Percentiles rank a stretch among this genome's conserved stretches.
These are phyloP conservation scores for Lordiphosa andalusiaca DNA, from an alignment of 2,888 invertebrate species.

Conservation along the genomic window DNA sequence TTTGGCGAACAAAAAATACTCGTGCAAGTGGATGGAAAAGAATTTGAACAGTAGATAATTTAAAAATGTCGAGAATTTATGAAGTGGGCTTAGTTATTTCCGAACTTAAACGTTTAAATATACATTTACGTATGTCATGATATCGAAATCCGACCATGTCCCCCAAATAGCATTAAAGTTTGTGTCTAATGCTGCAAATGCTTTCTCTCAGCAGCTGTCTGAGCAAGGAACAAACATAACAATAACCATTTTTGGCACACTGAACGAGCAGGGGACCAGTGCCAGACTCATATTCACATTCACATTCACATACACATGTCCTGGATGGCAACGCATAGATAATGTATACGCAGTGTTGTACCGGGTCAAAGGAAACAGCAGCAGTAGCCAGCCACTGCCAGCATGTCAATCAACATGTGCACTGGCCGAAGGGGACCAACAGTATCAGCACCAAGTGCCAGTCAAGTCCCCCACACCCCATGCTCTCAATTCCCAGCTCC, in stretches of 20 bases:
- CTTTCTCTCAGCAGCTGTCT: slow-evolving; percentile 56
- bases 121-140: slow-evolving; percentile 1
- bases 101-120: background rate
- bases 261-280: slow-evolving; percentile 2
- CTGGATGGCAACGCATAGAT: slow-evolving; percentile 46
- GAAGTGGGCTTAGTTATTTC: too few relatives aligned
- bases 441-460: background rate
- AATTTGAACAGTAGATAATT: too few relatives aligned
- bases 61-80: too few relatives aligned
- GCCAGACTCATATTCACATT: too few relatives aligned
- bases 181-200: slow-evolving; percentile 50
- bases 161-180: background rate
- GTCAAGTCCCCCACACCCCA: too few relatives aligned
- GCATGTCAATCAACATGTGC: slow-evolving; percentile 42
- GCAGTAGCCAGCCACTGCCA: slow-evolving; percentile 27
- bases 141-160: slow-evolving; percentile 35
- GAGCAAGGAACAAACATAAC: slow-evolving; percentile 45
- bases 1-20: background rate
- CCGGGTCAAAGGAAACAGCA: slow-evolving; percentile 21
- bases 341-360: slow-evolving; percentile 44
- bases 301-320: background rate
- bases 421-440: slow-evolving; percentile 16
- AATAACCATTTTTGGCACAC: slow-evolving; percentile 40
- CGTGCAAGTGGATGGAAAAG: too few relatives aligned
- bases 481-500: background rate